Evolutionary conservation across 37 sponge, comb jelly and placozoan species (phyloP), one percentile per base, ranked within the genome.

Genomic region (Tethya wilhelma): DNA sequence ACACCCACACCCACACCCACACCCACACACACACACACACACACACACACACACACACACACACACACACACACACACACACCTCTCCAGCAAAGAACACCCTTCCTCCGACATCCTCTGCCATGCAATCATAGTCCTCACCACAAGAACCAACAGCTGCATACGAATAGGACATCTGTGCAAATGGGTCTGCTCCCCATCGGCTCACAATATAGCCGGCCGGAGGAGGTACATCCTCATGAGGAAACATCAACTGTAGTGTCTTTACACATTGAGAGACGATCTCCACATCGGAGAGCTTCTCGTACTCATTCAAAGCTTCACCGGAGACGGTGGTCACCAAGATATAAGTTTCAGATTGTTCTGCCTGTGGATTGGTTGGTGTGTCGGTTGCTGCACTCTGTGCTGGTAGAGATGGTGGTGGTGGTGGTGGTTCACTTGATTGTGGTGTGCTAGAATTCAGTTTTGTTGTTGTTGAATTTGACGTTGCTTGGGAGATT

Each of bases 41-140:
- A n/a, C n/a, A n/a, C n/a, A 49, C 55, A 11, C 11, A 49, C 55
- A 11, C 17, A 11, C 55, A 49, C 55, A 49, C 11, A 49, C 55
- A 11, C 62, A 59, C 8, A 67, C 29, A 37, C 7, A n/a, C 17
- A 37, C 67, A 67, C 39, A 60, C 38, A 69, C 90, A 38, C 28
- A 92, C 93, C 79, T 96, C 96, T 57, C 96, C 96, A 76, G 96
- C 96, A 86, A 96, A 96, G 77, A 79, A 83, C 33, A 91, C 39
- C 42, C 59, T 75, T 44, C 76, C 83, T 0, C 74, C 68, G 17
- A 83, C 71, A 29, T 86, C 87, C 71, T 89, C 90, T 28, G 89
- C 90, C 88, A 96, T 83, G 41, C 43, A 58, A 34, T 88, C 82
- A 46, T 96, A 96, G 78, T 92, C 90, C 44, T 84, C 87, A 4